Evolutionary conservation across 2,797 vertebrate species (phyloP), one percentile per base, ranked within the genome.

Genomic region (Sus cebifrons): DNA sequence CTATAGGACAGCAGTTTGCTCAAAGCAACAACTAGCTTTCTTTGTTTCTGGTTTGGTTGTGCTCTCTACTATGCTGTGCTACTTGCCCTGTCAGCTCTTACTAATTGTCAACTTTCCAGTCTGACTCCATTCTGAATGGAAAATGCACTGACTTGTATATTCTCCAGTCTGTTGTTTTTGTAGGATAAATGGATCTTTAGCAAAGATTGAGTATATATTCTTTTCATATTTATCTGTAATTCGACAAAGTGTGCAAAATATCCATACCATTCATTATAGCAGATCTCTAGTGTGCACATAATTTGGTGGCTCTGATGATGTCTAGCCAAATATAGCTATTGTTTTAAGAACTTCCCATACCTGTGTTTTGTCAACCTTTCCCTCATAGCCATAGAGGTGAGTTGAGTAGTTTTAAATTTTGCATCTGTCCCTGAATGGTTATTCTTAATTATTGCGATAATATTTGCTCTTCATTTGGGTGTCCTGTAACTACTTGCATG

Each of bases 371-470:
- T 71, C 14, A 40, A 25, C 2, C 1, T 86, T 85, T 77, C 25
- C 6, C 36, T 95, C 40, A 21, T 1, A 74, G 21, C 40, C 56
- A 25, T 27, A 25, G 17, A 81, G 17, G n/a, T 78, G 16, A 90
- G 21, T n/a, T 74, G 68, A 94, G 5, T 83, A 85, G 78, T 79
- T 54, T 85, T 79, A 79, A 82, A 87, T 84, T 27, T 86, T 70
- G 1, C 84, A 20, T 49, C 23, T 32, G 40, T 79, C 49, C 36
- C 62, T 90, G 32, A 36, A 40, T 65, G 8, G 21, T 78, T n/a
- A 74, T 54, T 81, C 85, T 16, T 79, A 90, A 84, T 27, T 75
- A 62, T 60, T 49, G 49, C 17, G 36, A 23, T 64, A 86, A 75
- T 95, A 60, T 62, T 74, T 74, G 9, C 58, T 84, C 21, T 44